Evolutionary conservation across 2,888 invertebrate genomes (phyloP).

Genomic region (Sipha maydis): DNA sequence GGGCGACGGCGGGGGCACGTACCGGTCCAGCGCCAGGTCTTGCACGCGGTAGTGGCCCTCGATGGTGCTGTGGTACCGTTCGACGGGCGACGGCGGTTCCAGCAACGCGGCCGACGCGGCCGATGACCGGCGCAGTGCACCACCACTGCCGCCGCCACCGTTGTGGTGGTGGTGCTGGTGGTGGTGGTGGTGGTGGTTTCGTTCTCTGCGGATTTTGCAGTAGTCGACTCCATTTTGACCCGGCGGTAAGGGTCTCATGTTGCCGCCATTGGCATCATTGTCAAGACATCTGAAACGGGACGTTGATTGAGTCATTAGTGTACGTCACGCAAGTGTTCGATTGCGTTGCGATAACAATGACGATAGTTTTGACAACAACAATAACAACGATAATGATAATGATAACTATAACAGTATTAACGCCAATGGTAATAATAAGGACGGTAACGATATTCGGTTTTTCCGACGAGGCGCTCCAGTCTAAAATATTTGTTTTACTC

Average conservation of each 20-base stretch:
- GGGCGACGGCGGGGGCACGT: conserved; percentile 58
- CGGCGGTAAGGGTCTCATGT: conserved; percentile 67
- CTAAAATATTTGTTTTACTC: too few relatives aligned
- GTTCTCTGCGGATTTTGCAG: conserved; percentile 59
- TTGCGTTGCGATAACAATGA: too few relatives aligned
- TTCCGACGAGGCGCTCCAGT: too few relatives aligned
- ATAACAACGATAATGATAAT: too few relatives aligned
- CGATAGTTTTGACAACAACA: too few relatives aligned
- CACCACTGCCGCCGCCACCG: conserved; percentile 8
- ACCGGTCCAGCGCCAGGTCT: conserved; percentile 56
- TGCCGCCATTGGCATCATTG: conserved; percentile 74
- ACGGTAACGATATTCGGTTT: too few relatives aligned
- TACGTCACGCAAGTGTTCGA: too few relatives aligned
- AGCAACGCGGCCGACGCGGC: conserved; percentile 65
- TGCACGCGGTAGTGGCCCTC: conserved; percentile 67
- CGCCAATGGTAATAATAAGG: too few relatives aligned
- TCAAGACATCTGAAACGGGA: conserved; percentile 74
- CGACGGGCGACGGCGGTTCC: conserved; percentile 68
- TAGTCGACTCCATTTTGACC: conserved; percentile 60
- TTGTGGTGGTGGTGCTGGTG: conserved; percentile 42
- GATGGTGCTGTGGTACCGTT: conserved; percentile 65
- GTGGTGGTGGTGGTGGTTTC: conserved; percentile 46
- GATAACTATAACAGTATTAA: too few relatives aligned
- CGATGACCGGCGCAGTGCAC: conserved; percentile 49
- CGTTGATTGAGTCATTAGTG: too few relatives aligned